Conservation (phyloP, 2,113 vertebrate species). For the Ciconia stormi region DNA sequence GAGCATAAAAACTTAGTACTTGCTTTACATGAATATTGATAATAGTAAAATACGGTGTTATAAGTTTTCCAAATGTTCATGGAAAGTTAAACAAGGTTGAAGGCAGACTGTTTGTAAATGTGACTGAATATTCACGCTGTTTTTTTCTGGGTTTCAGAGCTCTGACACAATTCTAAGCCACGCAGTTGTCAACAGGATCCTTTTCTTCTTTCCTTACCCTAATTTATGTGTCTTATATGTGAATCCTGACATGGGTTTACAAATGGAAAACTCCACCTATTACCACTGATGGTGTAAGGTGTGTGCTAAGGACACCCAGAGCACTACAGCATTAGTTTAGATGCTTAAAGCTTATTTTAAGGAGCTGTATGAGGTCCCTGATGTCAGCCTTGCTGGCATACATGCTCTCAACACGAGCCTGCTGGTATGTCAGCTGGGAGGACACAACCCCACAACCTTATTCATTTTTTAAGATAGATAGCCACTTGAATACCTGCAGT, state of each 20-base stretch:
- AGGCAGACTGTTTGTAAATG: neutral
- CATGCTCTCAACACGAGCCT: neutral
- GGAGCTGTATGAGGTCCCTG: neutral
- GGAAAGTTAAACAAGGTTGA: slow-evolving; percentile 37
- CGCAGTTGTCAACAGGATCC: neutral
- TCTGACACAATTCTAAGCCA: neutral
- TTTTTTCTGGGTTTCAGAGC: neutral
- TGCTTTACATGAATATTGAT: slow-evolving; percentile 19
- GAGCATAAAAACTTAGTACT: slow-evolving; percentile 6
- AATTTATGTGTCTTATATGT: neutral
- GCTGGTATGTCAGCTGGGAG: neutral
- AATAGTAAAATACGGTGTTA: neutral
- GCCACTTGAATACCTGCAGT: neutral
- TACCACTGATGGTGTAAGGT: neutral
- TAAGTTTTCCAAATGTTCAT: neutral
- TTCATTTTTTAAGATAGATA: neutral
- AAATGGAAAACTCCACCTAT: neutral
- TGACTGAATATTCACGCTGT: neutral
- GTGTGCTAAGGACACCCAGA: neutral
- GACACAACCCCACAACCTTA: neutral
- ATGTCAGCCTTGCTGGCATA: neutral
- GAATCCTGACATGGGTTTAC: neutral
- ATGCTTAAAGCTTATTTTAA: neutral
- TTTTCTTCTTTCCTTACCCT: neutral
- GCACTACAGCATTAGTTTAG: neutral